phyloP scores from a whole-genome alignment of 1,140 invertebrate genomes.

The Procambarus virginalis region DNA sequence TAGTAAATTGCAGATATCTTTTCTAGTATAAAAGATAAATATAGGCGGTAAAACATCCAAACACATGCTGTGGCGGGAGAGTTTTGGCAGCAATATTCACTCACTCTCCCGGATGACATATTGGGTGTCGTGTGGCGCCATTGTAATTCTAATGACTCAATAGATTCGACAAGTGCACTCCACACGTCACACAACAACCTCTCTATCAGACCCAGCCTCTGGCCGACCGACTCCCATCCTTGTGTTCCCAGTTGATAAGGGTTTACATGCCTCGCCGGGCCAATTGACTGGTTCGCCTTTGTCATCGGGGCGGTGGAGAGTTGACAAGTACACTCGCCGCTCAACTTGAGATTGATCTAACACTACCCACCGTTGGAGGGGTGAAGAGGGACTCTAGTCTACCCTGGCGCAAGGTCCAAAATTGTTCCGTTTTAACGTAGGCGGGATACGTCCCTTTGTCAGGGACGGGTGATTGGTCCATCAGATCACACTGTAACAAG shows the following conservation, averaged over 20 bases:
- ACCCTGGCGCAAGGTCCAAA: constrained; percentile 70
- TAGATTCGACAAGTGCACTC: constrained; percentile 63
- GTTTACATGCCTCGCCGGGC: background rate
- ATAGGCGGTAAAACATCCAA: too few relatives aligned
- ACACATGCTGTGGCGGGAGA: too few relatives aligned
- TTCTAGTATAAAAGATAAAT: too few relatives aligned
- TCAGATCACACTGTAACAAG: constrained; percentile 78
- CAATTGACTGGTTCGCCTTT: constrained; percentile 4
- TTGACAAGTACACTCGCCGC: constrained; percentile 34
- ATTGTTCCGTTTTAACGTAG: constrained; percentile 76
- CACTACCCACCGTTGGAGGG: constrained; percentile 72
- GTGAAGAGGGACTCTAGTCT: constrained; percentile 71
- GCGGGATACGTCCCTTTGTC: constrained; percentile 76
- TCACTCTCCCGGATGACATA: constrained; percentile 46
- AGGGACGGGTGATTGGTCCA: constrained; percentile 80
- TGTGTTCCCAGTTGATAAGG: background rate
- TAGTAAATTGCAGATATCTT: too few relatives aligned
- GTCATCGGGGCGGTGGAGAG: constrained; percentile 54
- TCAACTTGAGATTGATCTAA: constrained; percentile 73
- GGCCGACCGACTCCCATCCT: background rate
- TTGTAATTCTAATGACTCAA: constrained; percentile 66
- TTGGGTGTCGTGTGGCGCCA: constrained; percentile 59
- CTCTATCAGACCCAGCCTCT: background rate
- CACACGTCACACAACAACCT: constrained; percentile 15
- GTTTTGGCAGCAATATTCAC: background rate